Base-by-base conservation (phyloP, 2,113 vertebrate genomes). In the Sinocyclocheilus anshuiensis region DNA sequence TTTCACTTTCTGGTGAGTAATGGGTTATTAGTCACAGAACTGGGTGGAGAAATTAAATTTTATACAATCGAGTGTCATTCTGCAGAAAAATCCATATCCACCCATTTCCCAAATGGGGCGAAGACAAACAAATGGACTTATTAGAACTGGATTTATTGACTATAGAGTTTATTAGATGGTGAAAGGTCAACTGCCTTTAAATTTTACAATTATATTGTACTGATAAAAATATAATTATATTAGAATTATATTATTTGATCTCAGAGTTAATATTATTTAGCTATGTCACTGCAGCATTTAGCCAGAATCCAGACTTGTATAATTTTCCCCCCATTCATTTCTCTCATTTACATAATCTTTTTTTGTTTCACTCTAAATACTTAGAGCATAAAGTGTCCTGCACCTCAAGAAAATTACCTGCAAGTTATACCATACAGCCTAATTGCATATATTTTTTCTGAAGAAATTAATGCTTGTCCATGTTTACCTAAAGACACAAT, bases 11-110 rank as follows among this genome's bases (percentile, higher is more conserved):
- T 71, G 53, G 39, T 55, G 39, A 86, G 36, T 75, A 67, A 86
- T 29, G 26, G 78, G 87, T 79, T 82, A 53, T 26, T 45, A 69
- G 83, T 55, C 69, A 87, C n/a, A 36, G 69, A 78, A 78, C 80
- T 4, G 39, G 79, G 39, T 67, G 61, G 74, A 20, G 33, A 79
- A 83, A 55, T 83, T 0, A 45, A 10, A 75, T 71, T 81, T 24
- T 29, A 59, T 78, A 78, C 81, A 80, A 18, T 33, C n/a, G 42
- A 63, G 26, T 67, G 65, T 26, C 48, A 79, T 86, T 86, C 36
- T 45, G 33, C 15, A 45, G 39, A 81, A 81, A 81, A 16, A 81
- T 79, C 65, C 65, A 75, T 74, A 85, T 87, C 75, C 65, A 86
- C 67, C 80, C 69, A 86, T 63, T 69, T 82, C 45, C 45, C 63